Conservation (phyloP, 2,888 invertebrate species). For the Trisateles emortualis region DNA sequence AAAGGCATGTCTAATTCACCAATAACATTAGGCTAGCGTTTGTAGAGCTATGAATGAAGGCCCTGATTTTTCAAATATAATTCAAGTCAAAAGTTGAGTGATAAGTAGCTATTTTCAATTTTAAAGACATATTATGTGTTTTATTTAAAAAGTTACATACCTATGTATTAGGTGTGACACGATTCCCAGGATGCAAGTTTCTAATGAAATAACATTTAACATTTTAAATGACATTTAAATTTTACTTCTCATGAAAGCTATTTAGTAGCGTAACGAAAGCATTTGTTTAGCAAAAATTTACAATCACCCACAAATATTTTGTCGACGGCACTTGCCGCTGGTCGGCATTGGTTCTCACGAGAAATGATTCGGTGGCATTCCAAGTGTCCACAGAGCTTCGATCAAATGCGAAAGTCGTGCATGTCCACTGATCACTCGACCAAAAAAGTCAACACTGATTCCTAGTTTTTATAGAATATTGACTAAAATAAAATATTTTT, state of each 20-base stretch:
- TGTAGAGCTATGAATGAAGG: too few species aligned
- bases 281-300: slow-evolving; percentile 82
- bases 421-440: slow-evolving; percentile 76
- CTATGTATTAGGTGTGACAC: slow-evolving; percentile 68
- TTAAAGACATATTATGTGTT: slow-evolving; percentile 1
- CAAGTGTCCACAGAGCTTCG: slow-evolving; percentile 75
- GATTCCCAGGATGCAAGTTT: slow-evolving; percentile 72
- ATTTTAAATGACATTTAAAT: slow-evolving; percentile 63
- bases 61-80: too few species aligned
- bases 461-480: slow-evolving; percentile 67
- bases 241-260: slow-evolving; percentile 76
- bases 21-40: too few species aligned
- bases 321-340: slow-evolving; percentile 72
- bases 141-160: slow-evolving; percentile 26
- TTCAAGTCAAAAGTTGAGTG: background rate
- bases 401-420: slow-evolving; percentile 84
- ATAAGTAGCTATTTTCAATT: background rate
- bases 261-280: slow-evolving; percentile 78
- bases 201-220: slow-evolving; percentile 62
- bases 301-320: slow-evolving; percentile 76
- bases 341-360: slow-evolving; percentile 80
- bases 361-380: slow-evolving; percentile 79
- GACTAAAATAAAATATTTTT: slow-evolving; percentile 53
- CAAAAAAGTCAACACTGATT: slow-evolving; percentile 77
- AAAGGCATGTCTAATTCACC: too few species aligned